These are phyloP conservation scores for Elephas maximus DNA, from an alignment of 2,113 vertebrate species.

Conservation along the genomic window DNA sequence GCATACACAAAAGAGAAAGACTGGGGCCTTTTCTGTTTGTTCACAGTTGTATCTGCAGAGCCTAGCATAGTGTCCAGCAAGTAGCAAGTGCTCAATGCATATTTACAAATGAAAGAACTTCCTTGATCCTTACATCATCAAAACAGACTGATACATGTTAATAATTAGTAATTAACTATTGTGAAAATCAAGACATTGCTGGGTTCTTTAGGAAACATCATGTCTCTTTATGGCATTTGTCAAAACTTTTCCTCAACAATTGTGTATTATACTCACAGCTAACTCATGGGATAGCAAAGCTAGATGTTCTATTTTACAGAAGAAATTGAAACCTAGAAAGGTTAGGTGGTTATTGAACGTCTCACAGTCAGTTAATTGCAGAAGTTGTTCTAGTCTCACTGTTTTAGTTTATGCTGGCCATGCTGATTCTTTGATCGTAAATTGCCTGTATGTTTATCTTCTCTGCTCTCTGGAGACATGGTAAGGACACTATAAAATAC, in stretches of 20 bases:
- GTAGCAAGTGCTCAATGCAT: neutral
- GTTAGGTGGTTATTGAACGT: neutral
- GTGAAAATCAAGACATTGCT: neutral
- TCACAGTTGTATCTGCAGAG: neutral
- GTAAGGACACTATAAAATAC: neutral
- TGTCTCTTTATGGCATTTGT: neutral
- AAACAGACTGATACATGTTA: neutral
- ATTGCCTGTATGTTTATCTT: neutral
- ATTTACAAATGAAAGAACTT: neutral
- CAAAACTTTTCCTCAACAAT: neutral
- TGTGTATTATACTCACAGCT: neutral
- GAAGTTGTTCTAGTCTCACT: neutral
- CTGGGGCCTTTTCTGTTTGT: neutral
- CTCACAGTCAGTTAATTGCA: neutral
- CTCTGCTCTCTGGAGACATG: neutral
- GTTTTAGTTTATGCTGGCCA: neutral
- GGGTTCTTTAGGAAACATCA: neutral
- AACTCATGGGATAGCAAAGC: neutral
- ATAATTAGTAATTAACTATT: neutral
- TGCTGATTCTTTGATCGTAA: neutral
- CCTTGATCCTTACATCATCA: neutral
- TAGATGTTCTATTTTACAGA: constrained; percentile 1
- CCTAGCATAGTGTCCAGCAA: neutral
- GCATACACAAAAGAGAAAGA: neutral
- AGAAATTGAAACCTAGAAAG: neutral